Conservation (phyloP, 2,113 vertebrate genomes). For the Cricetomys ansorgei region DNA sequence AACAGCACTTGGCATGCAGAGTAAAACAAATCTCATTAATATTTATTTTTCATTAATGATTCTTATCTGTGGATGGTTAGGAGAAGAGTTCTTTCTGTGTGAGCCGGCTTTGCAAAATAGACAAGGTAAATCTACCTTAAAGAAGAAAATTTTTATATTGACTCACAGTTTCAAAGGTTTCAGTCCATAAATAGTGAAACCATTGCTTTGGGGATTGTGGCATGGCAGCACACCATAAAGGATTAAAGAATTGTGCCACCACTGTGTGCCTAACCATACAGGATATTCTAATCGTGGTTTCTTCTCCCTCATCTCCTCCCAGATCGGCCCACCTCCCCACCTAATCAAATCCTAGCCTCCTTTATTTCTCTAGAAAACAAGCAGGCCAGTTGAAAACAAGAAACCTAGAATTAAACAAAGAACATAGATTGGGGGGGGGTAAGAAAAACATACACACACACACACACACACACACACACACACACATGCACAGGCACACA, state of each 20-base stretch:
- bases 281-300: background rate
- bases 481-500: background rate
- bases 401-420: background rate
- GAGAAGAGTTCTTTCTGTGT: background rate
- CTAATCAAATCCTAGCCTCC: background rate
- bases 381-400: background rate
- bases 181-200: background rate
- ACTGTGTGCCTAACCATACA: too few species aligned
- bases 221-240: too few species aligned
- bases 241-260: too few species aligned
- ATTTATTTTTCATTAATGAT: background rate
- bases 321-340: too few species aligned
- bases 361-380: background rate
- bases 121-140: background rate
- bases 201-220: too few species aligned
- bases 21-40: background rate
- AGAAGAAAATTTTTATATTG: background rate
- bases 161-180: background rate
- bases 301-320: background rate
- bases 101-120: background rate
- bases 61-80: background rate
- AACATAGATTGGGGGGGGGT: background rate
- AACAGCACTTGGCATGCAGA: background rate
- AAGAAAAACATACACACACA: background rate
- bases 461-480: background rate